Evolutionary conservation across 2,888 invertebrate species (phyloP).

Genomic region (Quadroppia sp.): DNA sequence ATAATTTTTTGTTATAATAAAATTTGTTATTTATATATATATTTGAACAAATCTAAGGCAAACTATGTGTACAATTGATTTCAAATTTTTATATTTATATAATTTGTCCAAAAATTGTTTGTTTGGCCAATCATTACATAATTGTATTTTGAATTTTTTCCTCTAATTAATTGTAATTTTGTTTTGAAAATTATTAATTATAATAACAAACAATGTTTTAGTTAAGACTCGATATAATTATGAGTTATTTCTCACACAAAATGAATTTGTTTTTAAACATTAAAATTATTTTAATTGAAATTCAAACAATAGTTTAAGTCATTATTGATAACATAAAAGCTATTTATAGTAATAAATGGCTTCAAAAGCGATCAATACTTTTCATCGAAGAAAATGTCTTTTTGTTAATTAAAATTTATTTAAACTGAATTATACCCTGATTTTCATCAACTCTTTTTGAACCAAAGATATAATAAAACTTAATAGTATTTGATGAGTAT

Average conservation of each 20-base stretch:
- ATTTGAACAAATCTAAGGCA: constrained; percentile 24
- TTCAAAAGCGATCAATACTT: background rate
- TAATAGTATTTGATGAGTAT: background rate
- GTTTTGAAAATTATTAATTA: background rate
- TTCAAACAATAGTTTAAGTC: too few relatives aligned
- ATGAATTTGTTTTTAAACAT: background rate
- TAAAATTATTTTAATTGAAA: too few relatives aligned
- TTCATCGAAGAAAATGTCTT: background rate
- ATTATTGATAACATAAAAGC: too few relatives aligned
- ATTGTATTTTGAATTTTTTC: background rate
- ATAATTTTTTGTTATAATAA: too few relatives aligned
- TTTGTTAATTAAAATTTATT: constrained; percentile 15
- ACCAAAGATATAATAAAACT: background rate
- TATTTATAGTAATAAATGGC: too few relatives aligned
- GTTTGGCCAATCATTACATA: background rate
- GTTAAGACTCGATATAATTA: background rate
- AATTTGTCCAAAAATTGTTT: background rate
- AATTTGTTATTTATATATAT: background rate
- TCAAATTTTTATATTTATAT: too few relatives aligned
- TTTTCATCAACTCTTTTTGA: background rate
- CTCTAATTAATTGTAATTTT: background rate
- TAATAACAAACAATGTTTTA: constrained; percentile 13
- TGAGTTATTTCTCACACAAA: constrained; percentile 3
- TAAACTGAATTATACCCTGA: constrained; percentile 15
- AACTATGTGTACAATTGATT: constrained; percentile 26